Base-by-base conservation (phyloP, 1,140 invertebrate genomes). In the Drosophila melanica region DNA sequence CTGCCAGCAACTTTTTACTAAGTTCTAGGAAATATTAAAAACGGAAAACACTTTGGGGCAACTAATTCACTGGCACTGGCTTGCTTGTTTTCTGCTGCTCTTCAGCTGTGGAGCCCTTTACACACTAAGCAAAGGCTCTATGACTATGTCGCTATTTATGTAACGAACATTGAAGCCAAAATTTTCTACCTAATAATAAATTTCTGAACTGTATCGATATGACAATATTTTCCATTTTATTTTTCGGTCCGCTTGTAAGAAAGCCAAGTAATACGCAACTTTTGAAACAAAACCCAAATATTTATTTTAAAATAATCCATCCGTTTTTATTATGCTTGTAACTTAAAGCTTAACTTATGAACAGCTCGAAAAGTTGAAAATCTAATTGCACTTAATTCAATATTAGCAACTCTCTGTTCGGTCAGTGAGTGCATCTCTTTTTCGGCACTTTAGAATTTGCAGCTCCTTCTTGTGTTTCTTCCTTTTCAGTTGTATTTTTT, bases 1-100 rank as follows among this genome's bases (percentile, higher is more conserved):
- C 45, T 48, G 14, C 50, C 51, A 55, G 45, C 42, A 84, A 82
- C 69, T 81, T 81, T 80, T 77, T 58, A 41, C 50, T 23, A 69
- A 81, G 58, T 77, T 66, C 45, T 53, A 72, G 81, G 81, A 82
- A 79, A 87, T 86, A 86, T 86, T 86, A 86, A 86, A 86, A 86
- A 87, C 79, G 84, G 84, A 89, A 89, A 89, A 89, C 84, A 89
- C 84, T 89, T 89, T 86, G 71, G 77, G 64, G 66, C 79, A 84
- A 89, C 79, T 89, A 87, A 87, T 89, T 82, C 84, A 60, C 75
- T 59, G 50, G 48, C 55, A 41, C 59, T 57, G 44, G 47, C 53
- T 48, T 37, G 30, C 55, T 64, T 37, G 41, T 16, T 58, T 45
- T 45, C 11, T n/a, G 12, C 53, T 58, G 51, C 51, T 44, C 35